These are phyloP conservation scores for Bos taurus DNA, from an alignment of 2,113 vertebrate genomes.

Conservation along the genomic window ARS-UCD2.0 NC_037347.1:33993501-33994000, in stretches of 20 bases:
- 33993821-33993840: background rate
- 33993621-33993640: background rate
- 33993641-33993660: background rate
- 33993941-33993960: conserved; percentile 26
- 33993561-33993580: background rate
- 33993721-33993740: background rate
- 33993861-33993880: background rate
- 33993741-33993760: background rate
- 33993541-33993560: background rate
- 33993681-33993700: background rate
- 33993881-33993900: background rate
- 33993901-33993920: background rate
- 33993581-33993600: background rate
- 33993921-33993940: conserved; percentile 34
- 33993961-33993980: background rate
- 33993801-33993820: background rate
- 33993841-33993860: conserved; percentile 5
- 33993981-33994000: conserved; percentile 1
- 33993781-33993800: background rate
- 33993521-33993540: background rate
- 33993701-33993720: background rate
- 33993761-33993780: background rate
- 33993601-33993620: background rate
- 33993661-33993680: background rate
- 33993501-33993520: background rate